Conservation (phyloP, 30 jellyfish, hydroid and myxozoan genomes). For the Rhopilema esculentum region DNA sequence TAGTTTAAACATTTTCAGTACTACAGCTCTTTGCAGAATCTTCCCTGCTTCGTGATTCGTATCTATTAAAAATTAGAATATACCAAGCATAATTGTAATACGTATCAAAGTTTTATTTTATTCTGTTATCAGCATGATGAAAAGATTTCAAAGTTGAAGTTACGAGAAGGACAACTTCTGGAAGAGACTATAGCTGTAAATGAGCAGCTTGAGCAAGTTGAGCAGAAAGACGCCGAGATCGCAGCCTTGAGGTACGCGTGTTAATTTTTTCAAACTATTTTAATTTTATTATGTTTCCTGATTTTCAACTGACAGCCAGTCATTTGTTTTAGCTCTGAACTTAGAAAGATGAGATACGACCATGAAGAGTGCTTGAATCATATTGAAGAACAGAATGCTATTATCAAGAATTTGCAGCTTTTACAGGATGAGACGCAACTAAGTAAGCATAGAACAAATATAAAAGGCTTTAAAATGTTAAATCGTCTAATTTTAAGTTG, state of each 20-base stretch:
- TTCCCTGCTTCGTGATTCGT: neutral
- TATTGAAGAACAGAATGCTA: constrained; percentile 74
- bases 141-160: constrained; percentile 11
- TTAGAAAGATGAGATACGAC: constrained; percentile 16
- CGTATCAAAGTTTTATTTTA: no score
- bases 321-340: neutral
- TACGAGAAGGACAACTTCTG: constrained; percentile 63
- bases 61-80: no score
- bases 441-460: constrained; percentile 31
- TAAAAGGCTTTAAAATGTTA: no score
- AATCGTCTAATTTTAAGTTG: no score
- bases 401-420: constrained; percentile 69
- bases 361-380: constrained; percentile 65
- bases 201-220: constrained; percentile 50
- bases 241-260: constrained; percentile 54
- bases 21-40: no score
- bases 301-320: neutral
- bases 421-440: constrained; percentile 91
- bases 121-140: constrained; percentile 73
- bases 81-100: no score
- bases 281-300: no score
- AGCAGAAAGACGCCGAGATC: constrained; percentile 68
- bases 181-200: constrained; percentile 30
- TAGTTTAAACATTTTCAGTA: no score
- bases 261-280: neutral